Percentiles rank a stretch among this genome's conserved stretches.
phyloP scores from a whole-genome alignment of 2,888 invertebrate genomes.

The Caenorhabditis sp. region DNA sequence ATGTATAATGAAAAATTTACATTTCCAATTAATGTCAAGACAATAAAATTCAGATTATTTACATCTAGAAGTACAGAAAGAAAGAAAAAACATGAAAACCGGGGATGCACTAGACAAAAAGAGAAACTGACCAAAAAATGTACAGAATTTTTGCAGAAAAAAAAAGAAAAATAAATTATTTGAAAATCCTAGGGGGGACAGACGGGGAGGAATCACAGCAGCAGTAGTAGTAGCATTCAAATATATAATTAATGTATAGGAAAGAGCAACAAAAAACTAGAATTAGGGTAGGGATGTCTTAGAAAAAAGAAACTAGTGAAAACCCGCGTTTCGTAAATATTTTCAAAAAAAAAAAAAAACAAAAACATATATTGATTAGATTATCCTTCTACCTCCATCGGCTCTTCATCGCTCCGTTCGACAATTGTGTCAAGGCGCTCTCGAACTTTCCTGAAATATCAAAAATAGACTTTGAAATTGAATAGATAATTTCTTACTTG shows the following conservation, averaged over 20 bases:
- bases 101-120: neutral
- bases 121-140: neutral
- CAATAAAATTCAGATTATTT: neutral
- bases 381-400: constrained; percentile 1
- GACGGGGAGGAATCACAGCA: neutral
- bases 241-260: neutral
- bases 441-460: neutral
- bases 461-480: neutral
- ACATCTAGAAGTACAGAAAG: neutral
- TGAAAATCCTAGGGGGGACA: neutral
- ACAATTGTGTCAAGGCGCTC: constrained; percentile 3
- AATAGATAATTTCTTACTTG: constrained; percentile 13
- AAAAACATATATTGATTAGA: neutral
- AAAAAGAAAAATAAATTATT: neutral
- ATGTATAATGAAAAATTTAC: no score
- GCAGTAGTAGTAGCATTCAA: neutral
- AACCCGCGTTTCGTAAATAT: neutral
- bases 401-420: constrained; percentile 1
- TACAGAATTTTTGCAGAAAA: neutral
- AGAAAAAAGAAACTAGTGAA: neutral
- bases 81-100: neutral
- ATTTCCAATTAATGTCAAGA: no score
- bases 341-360: no score
- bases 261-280: neutral
- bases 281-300: neutral